Evolutionary conservation across 2,113 vertebrate species (phyloP).

Genomic region (Cephalopholis sonnerati): DNA sequence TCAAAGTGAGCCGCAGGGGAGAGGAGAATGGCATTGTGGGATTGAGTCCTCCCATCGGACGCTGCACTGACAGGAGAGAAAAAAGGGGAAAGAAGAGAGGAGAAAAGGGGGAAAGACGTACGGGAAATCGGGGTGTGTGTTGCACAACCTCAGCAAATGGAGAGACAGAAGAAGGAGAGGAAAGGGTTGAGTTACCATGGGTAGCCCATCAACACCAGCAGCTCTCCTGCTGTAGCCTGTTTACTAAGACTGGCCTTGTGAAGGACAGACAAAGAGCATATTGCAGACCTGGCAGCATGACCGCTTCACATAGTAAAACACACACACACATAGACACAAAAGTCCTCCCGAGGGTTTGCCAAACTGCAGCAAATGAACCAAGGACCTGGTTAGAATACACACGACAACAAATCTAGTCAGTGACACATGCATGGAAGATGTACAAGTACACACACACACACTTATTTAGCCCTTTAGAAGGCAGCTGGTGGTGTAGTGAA

Average conservation of each 20-base stretch:
- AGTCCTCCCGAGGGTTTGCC: constrained; percentile 64
- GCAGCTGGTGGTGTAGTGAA: constrained; percentile 43
- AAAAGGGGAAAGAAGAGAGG: constrained; percentile 19
- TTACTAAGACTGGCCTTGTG: constrained; percentile 71
- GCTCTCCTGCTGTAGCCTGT: constrained; percentile 71
- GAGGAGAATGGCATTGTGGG: constrained; percentile 72
- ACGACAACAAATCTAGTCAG: constrained; percentile 34
- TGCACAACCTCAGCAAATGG: constrained; percentile 34
- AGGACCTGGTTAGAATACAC: constrained; percentile 32
- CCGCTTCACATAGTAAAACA: constrained; percentile 51
- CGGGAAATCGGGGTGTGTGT: constrained; percentile 35
- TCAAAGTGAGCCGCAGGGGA: constrained; percentile 77
- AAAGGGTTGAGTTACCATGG: constrained; percentile 56
- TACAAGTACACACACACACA: not conserved
- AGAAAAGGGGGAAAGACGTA: constrained; percentile 5
- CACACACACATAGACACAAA: constrained; percentile 48
- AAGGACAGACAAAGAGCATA: constrained; percentile 80
- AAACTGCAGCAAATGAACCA: constrained; percentile 69
- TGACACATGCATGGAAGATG: constrained; percentile 33
- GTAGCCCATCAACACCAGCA: constrained; percentile 70
- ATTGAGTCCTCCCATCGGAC: constrained; percentile 77
- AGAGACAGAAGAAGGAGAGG: constrained; percentile 22
- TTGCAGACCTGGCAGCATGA: constrained; percentile 74
- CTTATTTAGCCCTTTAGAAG: not conserved
- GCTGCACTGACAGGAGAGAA: constrained; percentile 65